phyloP scores from a whole-genome alignment of 2,888 invertebrate species.

The Stenoptilia bipunctidactyla region DNA sequence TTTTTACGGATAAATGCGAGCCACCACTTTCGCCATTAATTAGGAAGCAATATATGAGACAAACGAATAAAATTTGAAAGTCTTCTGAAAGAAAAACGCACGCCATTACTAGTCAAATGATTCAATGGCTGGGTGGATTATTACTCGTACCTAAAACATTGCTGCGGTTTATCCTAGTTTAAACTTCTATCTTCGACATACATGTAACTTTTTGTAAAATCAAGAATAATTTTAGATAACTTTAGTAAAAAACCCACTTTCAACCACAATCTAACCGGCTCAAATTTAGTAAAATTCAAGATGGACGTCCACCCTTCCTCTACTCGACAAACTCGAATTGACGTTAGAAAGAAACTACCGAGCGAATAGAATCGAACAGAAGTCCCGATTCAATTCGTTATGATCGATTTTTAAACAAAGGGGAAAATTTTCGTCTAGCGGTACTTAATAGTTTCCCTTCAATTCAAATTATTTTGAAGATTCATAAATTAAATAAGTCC shows the following conservation, averaged over 20 bases:
- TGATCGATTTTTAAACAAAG: too few relatives aligned
- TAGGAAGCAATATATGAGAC: neutral
- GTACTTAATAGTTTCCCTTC: too few relatives aligned
- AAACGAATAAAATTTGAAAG: conserved; percentile 62
- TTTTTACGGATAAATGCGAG: conserved; percentile 7
- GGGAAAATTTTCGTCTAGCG: too few relatives aligned
- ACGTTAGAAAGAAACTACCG: too few relatives aligned
- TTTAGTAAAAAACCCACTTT: conserved; percentile 63
- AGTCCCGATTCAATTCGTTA: too few relatives aligned
- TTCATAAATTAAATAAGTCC: too few relatives aligned
- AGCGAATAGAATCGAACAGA: too few relatives aligned
- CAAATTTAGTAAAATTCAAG: conserved; percentile 82
- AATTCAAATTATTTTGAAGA: too few relatives aligned
- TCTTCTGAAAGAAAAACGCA: conserved; percentile 73
- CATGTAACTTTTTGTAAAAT: conserved; percentile 58
- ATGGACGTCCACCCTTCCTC: conserved; percentile 81
- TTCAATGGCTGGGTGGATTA: conserved; percentile 53
- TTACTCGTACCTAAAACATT: conserved; percentile 80
- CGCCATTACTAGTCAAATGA: conserved; percentile 75
- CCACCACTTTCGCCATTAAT: conserved; percentile 2
- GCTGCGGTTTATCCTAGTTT: conserved; percentile 74
- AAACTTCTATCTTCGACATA: conserved; percentile 55
- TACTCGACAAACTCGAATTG: neutral
- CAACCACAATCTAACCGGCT: conserved; percentile 78
- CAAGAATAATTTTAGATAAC: conserved; percentile 48